These are phyloP conservation scores for Trematocara macrostoma DNA, from an alignment of 2,113 vertebrate species.

Conservation along the genomic window DNA sequence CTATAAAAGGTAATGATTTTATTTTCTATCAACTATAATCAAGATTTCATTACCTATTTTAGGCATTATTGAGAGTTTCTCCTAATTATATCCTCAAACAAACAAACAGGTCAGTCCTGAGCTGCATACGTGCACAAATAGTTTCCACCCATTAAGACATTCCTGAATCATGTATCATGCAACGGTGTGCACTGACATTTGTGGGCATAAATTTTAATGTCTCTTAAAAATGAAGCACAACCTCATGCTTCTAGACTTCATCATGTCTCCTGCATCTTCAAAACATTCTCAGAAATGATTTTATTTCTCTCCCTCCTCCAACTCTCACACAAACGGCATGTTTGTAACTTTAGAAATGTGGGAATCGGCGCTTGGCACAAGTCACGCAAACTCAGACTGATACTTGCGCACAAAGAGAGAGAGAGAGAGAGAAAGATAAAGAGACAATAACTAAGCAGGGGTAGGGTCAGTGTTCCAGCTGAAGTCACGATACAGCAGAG, in stretches of 20 bases:
- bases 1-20: not conserved
- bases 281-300: not conserved
- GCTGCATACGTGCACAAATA: not conserved
- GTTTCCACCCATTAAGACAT: not conserved
- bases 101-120: not conserved
- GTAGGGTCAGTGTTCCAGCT: slow-evolving; percentile 10
- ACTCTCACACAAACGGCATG: not conserved
- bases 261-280: not conserved
- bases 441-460: not conserved
- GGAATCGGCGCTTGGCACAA: not conserved
- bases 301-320: not conserved
- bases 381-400: not conserved
- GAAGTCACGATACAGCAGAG: slow-evolving; percentile 19
- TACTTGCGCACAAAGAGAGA: not conserved
- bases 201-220: not conserved
- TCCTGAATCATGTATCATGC: not conserved
- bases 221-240: not conserved
- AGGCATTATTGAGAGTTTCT: not conserved
- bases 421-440: not conserved
- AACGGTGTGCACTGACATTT: not conserved
- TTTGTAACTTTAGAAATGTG: slow-evolving; percentile 41
- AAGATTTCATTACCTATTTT: not conserved
- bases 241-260: not conserved
- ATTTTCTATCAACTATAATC: not conserved
- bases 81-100: not conserved